Evolutionary conservation across 2,113 vertebrate species (phyloP), one percentile per base, ranked within the genome.

Genomic region (Myiopsitta monachus): DNA sequence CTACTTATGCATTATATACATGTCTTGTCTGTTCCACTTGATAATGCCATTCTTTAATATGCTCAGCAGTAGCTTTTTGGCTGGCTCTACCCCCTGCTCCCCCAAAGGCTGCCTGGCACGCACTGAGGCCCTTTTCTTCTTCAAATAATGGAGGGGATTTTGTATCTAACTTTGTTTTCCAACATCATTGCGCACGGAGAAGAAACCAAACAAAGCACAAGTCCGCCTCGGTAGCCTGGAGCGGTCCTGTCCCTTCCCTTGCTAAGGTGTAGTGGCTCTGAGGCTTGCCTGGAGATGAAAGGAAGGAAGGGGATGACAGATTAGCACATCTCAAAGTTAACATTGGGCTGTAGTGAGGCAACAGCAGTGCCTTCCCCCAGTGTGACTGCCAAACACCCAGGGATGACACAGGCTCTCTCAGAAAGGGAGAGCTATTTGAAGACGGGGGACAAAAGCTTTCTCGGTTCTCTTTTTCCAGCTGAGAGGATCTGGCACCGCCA

Each of bases 11-110:
- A 90, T 96, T 94, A 89, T 93, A 87, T 92, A 92, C 94, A 69
- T 94, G 97, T 96, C 97, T 92, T 97, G 97, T 97, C 97, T 97
- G 94, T 95, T 97, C 95, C 90, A 86, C 97, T 97, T 93, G 95
- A 94, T 97, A 96, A 97, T 96, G 94, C 94, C 90, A 95, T 97
- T 93, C 96, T 96, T 97, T 97, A 97, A 97, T 96, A 94, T 92
- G 97, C 96, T 97, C 90, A 73, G 96, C 90, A 10, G 94, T 94
- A 59, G 97, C 79, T 97, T 95, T 96, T 97, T 75, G 88, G 90
- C 94, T 82, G 88, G 59, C 92, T 94, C 75, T 93, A 39, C 66
- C 79, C 36, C 69, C 64, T 1, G 9, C 55, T 54, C 36, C 85
- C 90, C 88, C 62, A 68, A 70, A 91, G 94, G 69, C 90, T 69